phyloP scores from a whole-genome alignment of 1,140 invertebrate genomes.

The Batillaria attramentaria region DNA sequence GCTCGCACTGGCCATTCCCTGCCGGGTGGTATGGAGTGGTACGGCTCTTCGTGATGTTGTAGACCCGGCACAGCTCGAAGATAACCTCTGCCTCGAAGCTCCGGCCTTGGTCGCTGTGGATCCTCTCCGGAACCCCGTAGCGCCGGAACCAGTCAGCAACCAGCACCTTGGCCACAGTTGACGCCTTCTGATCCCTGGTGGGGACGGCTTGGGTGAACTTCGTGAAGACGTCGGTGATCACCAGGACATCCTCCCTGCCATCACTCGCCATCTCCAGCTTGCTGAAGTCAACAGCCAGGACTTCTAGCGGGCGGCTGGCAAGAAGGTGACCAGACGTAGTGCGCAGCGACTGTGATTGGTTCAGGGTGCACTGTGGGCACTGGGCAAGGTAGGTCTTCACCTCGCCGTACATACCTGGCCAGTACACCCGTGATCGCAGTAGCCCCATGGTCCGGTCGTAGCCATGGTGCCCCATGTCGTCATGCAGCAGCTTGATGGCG shows the following conservation, averaged over 20 bases:
- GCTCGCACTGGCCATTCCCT: conserved; percentile 42
- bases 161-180: conserved; percentile 32
- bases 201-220: conserved; percentile 38
- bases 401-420: conserved; percentile 38
- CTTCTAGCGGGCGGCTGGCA: conserved; percentile 37
- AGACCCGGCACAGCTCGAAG: not conserved
- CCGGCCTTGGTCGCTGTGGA: conserved; percentile 43
- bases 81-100: conserved; percentile 21
- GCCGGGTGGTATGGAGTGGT: conserved; percentile 42
- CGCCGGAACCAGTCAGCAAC: conserved; percentile 38
- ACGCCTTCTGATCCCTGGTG: conserved; percentile 35
- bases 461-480: conserved; percentile 42
- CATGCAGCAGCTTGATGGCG: conserved; percentile 34
- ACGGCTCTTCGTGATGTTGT: conserved; percentile 19
- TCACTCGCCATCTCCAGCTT: conserved; percentile 31
- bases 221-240: conserved; percentile 49
- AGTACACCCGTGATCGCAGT: conserved; percentile 36
- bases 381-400: conserved; percentile 27
- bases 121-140: conserved; percentile 36
- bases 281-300: conserved; percentile 43
- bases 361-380: conserved; percentile 42
- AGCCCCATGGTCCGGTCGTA: conserved; percentile 31
- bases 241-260: conserved; percentile 45
- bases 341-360: conserved; percentile 15
- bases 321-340: conserved; percentile 25